A percentile compares a stretch with the other conserved stretches of the same genome.
phyloP scores from a whole-genome alignment of 2,113 vertebrate genomes.

The mouse (Mus musculus) region GRCm39 chr11:20917501-20918000 shows the following conservation, averaged over 20 bases:
- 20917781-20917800: background rate
- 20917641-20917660: background rate
- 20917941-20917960: constrained; percentile 69
- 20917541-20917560: background rate
- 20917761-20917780: background rate
- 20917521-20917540: background rate
- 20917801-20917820: background rate
- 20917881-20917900: background rate
- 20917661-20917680: background rate
- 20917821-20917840: no score
- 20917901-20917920: constrained; percentile 67
- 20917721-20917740: background rate
- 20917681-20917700: no score
- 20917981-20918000: constrained; percentile 73
- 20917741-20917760: background rate
- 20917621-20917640: background rate
- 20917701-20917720: background rate
- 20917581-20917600: background rate
- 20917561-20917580: background rate
- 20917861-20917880: background rate
- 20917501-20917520: background rate
- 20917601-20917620: background rate
- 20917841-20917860: background rate
- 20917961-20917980: constrained; percentile 62
- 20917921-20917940: constrained; percentile 65